These are phyloP conservation scores for Spisula solida DNA, from an alignment of 2,888 invertebrate genomes.

Conservation along the genomic window DNA sequence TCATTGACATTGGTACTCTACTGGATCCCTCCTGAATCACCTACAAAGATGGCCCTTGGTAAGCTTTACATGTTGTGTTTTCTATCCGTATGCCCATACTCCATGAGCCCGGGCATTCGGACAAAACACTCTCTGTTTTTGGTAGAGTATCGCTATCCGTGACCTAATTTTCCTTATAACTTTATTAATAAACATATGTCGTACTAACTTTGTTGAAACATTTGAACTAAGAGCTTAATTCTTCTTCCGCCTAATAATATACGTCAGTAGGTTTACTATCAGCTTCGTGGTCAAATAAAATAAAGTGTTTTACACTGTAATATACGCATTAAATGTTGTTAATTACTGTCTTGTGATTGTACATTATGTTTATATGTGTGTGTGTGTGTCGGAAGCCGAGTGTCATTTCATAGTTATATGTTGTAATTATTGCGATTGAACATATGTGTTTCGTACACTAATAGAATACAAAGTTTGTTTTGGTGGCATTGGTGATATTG, in stretches of 20 bases:
- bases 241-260: too few relatives aligned
- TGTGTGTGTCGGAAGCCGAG: neutral
- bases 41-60: constrained; percentile 88
- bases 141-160: neutral
- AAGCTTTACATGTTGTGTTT: constrained; percentile 61
- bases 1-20: constrained; percentile 87
- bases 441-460: too few relatives aligned
- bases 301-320: neutral
- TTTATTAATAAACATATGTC: too few relatives aligned
- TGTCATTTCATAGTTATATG: neutral
- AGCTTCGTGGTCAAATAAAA: neutral
- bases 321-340: neutral
- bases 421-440: too few relatives aligned
- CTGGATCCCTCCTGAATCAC: constrained; percentile 88
- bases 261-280: neutral
- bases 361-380: neutral
- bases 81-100: neutral
- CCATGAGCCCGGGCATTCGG: neutral
- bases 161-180: too few relatives aligned
- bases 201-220: too few relatives aligned
- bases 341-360: neutral
- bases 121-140: neutral
- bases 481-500: neutral
- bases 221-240: too few relatives aligned
- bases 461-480: neutral